A percentile compares a stretch with the other conserved stretches of the same genome.
These are phyloP conservation scores for Spilarctia lutea DNA, from an alignment of 2,888 invertebrate species.

Conservation along the genomic window DNA sequence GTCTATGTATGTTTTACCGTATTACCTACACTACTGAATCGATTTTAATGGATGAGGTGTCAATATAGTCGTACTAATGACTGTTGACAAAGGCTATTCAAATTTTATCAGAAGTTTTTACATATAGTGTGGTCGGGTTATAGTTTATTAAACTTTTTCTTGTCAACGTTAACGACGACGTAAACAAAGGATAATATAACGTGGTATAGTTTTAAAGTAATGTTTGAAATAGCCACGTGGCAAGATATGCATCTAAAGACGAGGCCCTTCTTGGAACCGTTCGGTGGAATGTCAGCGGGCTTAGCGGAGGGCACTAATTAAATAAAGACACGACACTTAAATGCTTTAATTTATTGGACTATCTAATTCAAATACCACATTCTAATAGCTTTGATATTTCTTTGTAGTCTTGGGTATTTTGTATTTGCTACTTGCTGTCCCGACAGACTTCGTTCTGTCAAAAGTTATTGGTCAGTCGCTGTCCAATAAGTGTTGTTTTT, in stretches of 20 bases:
- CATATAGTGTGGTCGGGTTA: too few relatives aligned
- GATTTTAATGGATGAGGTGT: too few relatives aligned
- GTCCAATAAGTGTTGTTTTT: too few relatives aligned
- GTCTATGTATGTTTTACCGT: too few relatives aligned
- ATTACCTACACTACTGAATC: too few relatives aligned
- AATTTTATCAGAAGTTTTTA: too few relatives aligned
- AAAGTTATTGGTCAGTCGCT: too few relatives aligned
- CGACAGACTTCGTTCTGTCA: too few relatives aligned
- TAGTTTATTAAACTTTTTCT: too few relatives aligned
- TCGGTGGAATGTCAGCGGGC: slow-evolving; percentile 18
- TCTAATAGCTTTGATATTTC: not conserved
- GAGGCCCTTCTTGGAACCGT: slow-evolving; percentile 17
- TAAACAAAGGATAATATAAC: not conserved
- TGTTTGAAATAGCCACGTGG: slow-evolving; percentile 2
- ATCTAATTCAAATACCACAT: not conserved
- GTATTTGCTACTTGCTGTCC: not conserved
- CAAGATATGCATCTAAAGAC: slow-evolving; percentile 8
- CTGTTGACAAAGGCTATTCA: too few relatives aligned
- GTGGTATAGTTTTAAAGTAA: not conserved
- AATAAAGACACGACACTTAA: slow-evolving; percentile 12
- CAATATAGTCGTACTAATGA: too few relatives aligned
- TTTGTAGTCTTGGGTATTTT: not conserved
- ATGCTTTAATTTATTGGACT: slow-evolving; percentile 15
- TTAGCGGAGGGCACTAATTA: slow-evolving; percentile 17
- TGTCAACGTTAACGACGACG: not conserved